Evolutionary conservation across 2,797 vertebrate species (phyloP), one percentile per base, ranked within the genome.

Genomic region (Etheostoma perlongum): DNA sequence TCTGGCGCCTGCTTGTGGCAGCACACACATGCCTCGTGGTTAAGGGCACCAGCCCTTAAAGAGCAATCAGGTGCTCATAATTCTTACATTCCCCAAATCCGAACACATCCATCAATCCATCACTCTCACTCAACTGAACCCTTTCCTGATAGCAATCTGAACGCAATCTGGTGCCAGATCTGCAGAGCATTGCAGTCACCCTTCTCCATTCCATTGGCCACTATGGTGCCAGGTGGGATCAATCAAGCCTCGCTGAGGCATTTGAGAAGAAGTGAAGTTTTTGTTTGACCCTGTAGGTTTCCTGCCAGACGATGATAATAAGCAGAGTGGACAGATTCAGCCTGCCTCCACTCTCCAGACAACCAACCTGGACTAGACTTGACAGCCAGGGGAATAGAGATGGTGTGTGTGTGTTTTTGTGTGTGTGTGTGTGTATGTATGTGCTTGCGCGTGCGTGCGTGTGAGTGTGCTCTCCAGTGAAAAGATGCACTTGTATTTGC

Each of bases 261-360:
- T 83, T 49, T 74, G 85, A 85, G 83, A 81, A 83, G 84, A 86
- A 88, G 86, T 69, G 81, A 86, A 90, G 89, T 84, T 40, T 73
- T 79, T 79, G 80, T 79, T 89, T 88, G 86, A 90, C 89, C 91
- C 87, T 55, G 80, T 85, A 86, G 90, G 86, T 89, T 84, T 79
- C 83, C 88, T 91, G 92, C 84, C 89, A 89, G 88, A 81, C 77
- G 60, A 79, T 91, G 93, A 94, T 33, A 44, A 78, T 88, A 62
- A 93, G 84, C 72, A 6, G 82, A 91, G 84, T 1, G 51, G 92
- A 92, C 92, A 90, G 85, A 49, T 91, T 86, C 88, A 91, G 90
- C 88, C 91, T 92, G 91, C 88, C 91, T 87, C 79, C 78, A 68
- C 90, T 93, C 90, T 85, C 79, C 76, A 74, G 87, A 85, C 49